phyloP scores from a whole-genome alignment of 2,797 vertebrate genomes.

The Lepilemur septentrionalis region DNA sequence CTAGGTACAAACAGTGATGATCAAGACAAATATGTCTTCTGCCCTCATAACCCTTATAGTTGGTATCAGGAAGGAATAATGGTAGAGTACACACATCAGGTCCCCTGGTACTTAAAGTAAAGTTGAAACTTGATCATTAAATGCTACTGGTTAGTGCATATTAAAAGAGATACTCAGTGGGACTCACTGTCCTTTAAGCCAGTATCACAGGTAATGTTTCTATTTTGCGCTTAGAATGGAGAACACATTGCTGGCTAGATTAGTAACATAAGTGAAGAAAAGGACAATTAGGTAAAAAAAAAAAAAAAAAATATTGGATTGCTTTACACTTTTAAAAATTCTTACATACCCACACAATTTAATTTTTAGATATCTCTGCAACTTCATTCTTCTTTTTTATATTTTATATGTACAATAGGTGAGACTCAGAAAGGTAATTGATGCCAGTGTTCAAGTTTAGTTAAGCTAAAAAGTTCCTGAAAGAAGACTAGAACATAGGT shows the following conservation, averaged over 20 bases:
- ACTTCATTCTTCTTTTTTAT: neutral
- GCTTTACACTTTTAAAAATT: neutral
- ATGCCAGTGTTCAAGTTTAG: neutral
- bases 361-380: neutral
- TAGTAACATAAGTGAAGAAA: neutral
- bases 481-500: neutral
- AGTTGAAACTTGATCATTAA: neutral
- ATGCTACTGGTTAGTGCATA: neutral
- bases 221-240: neutral
- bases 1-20: neutral
- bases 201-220: neutral
- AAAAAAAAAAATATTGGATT: neutral
- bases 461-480: neutral
- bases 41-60: neutral
- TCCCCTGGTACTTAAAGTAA: neutral
- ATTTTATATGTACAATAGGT: neutral
- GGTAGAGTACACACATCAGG: neutral
- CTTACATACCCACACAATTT: neutral
- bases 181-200: neutral
- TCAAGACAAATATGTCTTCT: neutral
- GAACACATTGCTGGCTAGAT: neutral
- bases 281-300: neutral
- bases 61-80: neutral
- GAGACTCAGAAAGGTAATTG: neutral
- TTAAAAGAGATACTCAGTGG: neutral